Conservation (phyloP, 1,140 invertebrate species). For the Tetramorium simillimum region DNA sequence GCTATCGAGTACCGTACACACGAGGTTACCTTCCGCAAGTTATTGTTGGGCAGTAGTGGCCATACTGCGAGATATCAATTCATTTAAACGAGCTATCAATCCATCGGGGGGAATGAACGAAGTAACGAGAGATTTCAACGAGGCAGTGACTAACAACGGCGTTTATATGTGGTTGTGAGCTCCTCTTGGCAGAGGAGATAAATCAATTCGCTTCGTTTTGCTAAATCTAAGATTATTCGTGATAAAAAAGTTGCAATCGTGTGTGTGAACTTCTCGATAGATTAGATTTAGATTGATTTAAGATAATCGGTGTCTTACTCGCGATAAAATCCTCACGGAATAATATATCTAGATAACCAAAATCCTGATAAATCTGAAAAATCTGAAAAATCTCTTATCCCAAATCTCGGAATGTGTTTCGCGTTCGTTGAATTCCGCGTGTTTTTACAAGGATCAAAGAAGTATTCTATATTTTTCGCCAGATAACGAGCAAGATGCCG, state of each 20-base stretch:
- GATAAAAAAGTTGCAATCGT: not conserved
- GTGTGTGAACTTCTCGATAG: not conserved
- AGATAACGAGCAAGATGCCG: not conserved
- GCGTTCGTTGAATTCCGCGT: not conserved
- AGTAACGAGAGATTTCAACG: slow-evolving; percentile 28
- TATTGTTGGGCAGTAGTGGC: slow-evolving; percentile 39
- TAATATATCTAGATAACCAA: not conserved
- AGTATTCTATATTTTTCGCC: not conserved
- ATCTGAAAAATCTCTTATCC: not conserved
- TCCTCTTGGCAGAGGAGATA: not conserved
- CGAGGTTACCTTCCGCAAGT: slow-evolving; percentile 48
- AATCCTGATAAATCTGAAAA: not conserved
- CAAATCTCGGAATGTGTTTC: not conserved
- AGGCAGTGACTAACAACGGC: slow-evolving; percentile 23
- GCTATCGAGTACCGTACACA: slow-evolving; percentile 37
- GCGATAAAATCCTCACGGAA: not conserved
- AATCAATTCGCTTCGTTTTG: slow-evolving; percentile 9
- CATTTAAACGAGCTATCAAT: slow-evolving; percentile 50
- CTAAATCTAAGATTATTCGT: not conserved
- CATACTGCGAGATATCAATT: slow-evolving; percentile 47
- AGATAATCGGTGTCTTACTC: not conserved
- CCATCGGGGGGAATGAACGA: not conserved
- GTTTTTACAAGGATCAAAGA: not conserved
- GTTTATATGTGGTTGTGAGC: not conserved
- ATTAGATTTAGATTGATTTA: not conserved